Conservation (phyloP, 23 tunicate genomes). For the Oikopleura dioica region DNA sequence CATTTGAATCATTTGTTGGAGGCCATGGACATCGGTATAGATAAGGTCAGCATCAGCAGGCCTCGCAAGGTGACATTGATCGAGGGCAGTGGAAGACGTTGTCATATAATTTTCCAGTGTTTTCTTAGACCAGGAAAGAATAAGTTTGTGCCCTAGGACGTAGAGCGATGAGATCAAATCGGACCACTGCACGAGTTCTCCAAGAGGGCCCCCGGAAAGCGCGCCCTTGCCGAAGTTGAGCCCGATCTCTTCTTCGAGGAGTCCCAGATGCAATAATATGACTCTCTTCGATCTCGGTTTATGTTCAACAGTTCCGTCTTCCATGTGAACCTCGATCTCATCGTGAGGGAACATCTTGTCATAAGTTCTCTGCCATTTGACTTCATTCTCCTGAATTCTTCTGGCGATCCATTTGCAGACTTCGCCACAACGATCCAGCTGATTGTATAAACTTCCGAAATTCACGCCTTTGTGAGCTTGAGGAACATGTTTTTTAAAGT, state of each 20-base stretch:
- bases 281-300: too few species aligned
- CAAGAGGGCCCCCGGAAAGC: constrained; percentile 50
- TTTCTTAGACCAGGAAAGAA: constrained; percentile 60
- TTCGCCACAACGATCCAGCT: too few species aligned
- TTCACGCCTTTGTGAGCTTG: too few species aligned
- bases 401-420: too few species aligned
- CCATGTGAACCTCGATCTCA: too few species aligned
- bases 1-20: constrained; percentile 28
- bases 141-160: constrained; percentile 48
- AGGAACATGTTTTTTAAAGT: too few species aligned
- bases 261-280: too few species aligned
- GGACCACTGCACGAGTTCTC: constrained; percentile 85
- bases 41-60: constrained; percentile 47
- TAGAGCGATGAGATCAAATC: constrained; percentile 33
- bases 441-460: too few species aligned
- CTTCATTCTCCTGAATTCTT: too few species aligned
- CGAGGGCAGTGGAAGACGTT: neutral
- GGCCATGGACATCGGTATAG: constrained; percentile 45
- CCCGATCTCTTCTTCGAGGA: too few species aligned
- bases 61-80: constrained; percentile 24
- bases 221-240: constrained; percentile 65
- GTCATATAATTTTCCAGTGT: constrained; percentile 22
- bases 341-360: neutral
- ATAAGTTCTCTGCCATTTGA: neutral
- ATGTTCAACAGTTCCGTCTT: too few species aligned